Evolutionary conservation across 2,797 vertebrate genomes (phyloP).

Genomic region (Caiman crocodilus): DNA sequence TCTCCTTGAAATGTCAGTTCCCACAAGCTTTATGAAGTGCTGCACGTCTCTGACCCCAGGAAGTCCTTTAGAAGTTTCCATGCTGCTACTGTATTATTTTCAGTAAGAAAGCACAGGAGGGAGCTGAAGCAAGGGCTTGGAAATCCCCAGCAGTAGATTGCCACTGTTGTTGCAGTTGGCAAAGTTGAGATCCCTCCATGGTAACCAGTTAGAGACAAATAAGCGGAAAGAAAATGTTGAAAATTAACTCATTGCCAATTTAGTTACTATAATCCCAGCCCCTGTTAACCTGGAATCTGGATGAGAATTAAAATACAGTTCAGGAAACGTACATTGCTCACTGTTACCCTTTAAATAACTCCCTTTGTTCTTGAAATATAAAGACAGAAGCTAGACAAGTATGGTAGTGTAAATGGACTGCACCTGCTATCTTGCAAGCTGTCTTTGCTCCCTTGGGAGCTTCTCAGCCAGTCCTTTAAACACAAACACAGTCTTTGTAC

Average conservation of each 20-base stretch:
- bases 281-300: background rate
- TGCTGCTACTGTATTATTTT: background rate
- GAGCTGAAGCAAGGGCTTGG: background rate
- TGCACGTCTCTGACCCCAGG: background rate
- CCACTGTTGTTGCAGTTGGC: background rate
- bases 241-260: background rate
- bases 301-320: background rate
- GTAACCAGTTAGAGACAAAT: background rate
- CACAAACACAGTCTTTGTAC: background rate
- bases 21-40: background rate
- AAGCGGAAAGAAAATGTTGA: background rate
- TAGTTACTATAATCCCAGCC: background rate
- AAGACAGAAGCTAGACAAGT: background rate
- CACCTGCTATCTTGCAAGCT: background rate
- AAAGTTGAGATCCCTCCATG: fast-evolving
- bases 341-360: background rate
- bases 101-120: background rate
- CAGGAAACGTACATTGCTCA: background rate
- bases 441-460: background rate
- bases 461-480: too few relatives aligned
- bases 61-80: fast-evolving
- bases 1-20: background rate
- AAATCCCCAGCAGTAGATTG: background rate
- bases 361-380: background rate
- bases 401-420: background rate